Evolutionary conservation across 23 tunicate species (phyloP).

Genomic region (Aplidium turbinatum): DNA sequence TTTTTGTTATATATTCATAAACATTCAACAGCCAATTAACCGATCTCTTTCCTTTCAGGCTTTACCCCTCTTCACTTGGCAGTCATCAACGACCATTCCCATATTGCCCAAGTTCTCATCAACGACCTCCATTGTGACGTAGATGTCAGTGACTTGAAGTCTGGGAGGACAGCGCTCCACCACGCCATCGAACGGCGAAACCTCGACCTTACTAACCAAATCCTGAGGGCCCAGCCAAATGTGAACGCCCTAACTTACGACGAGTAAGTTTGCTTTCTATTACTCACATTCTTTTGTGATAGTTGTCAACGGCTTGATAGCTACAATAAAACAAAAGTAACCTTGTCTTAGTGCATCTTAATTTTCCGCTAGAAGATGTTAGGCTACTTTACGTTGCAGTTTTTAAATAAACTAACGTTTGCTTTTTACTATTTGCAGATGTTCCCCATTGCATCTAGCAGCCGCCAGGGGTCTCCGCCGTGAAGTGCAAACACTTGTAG

Average conservation of each 20-base stretch:
- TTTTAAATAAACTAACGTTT: too few relatives aligned
- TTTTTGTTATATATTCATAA: too few relatives aligned
- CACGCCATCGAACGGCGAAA: slow-evolving; percentile 68
- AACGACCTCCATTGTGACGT: slow-evolving; percentile 42
- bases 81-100: slow-evolving; percentile 43
- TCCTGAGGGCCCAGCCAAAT: slow-evolving; percentile 39
- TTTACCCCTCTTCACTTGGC: slow-evolving; percentile 73
- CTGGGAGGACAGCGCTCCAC: slow-evolving; percentile 84
- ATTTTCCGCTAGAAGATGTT: too few relatives aligned
- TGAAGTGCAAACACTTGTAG: slow-evolving; percentile 39
- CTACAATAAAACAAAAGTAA: too few relatives aligned
- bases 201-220: slow-evolving; percentile 17
- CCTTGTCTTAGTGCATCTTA: too few relatives aligned
- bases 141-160: slow-evolving; percentile 53
- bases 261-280: slow-evolving; percentile 45
- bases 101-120: slow-evolving; percentile 34
- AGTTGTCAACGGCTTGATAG: too few relatives aligned
- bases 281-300: too few relatives aligned
- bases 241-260: slow-evolving; percentile 77
- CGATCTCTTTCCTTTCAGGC: slow-evolving; percentile 36
- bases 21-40: too few relatives aligned
- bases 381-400: too few relatives aligned
- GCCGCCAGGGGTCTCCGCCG: slow-evolving; percentile 43
- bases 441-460: slow-evolving; percentile 78
- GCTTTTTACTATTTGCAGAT: slow-evolving; percentile 22